Base-by-base conservation (phyloP, 2,888 invertebrate species). In the Cerastoderma edule region DNA sequence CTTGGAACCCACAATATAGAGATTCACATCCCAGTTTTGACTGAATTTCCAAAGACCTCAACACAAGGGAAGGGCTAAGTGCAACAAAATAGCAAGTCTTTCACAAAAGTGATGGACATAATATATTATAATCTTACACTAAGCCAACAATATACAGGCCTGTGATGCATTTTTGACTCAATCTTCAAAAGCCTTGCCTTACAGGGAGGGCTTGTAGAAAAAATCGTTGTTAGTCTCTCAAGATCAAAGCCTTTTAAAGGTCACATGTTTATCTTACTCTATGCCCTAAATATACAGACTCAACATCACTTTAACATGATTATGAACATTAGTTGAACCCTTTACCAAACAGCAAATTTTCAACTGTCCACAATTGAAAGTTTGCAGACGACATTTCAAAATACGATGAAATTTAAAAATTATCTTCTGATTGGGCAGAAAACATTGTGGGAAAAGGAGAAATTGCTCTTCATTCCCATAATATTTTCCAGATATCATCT, bases 401-500 rank as follows among this genome's bases (percentile, higher is more conserved):
- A 16, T 46, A 46, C 16, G 46, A 46, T 19, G 1, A 46, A 46
- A 46, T 46, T 46, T 46, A 46, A 16, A 46, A 46, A 46, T 19
- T 46, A 46, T 5, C 2, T 19, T 46, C 19, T 19, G 5, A 16
- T 46, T 16, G 19, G n/a, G n/a, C 27, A 2, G 1, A 22, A 50
- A 50, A 50, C 22, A 50, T 50, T 50, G 50, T 10, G 50, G 22
- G 22, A 50, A 50, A 10, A 50, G 50, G 16, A 30, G 32, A 56
- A 56, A 56, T 19, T 56, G 56, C 56, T 56, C 16, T 1, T 30
- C 28, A 30, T 28, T 16, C 28, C 30, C 56, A 56, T 30, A 30
- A 30, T 56, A 28, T 56, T 13, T 10, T 56, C 30, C 39, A 16
- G 39, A 39, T 16, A 27, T 4, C 13, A 4, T 27, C 13, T 24